Conservation (phyloP, 2,888 invertebrate species). For the Anaspis maculata region DNA sequence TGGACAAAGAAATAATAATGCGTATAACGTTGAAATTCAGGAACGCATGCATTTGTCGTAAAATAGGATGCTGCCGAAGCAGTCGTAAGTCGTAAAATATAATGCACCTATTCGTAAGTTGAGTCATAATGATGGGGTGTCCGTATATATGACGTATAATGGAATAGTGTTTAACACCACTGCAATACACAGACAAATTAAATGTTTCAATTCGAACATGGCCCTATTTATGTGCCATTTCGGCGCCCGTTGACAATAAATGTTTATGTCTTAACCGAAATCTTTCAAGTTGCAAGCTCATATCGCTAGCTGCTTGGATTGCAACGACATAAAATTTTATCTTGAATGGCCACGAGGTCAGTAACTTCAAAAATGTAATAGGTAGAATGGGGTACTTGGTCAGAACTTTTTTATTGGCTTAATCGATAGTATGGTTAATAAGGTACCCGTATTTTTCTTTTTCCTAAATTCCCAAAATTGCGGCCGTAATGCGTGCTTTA, state of each 20-base stretch:
- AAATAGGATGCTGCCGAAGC: conserved; percentile 13
- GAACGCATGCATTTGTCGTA: no score
- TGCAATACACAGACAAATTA: conserved; percentile 29
- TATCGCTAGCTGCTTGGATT: conserved; percentile 11
- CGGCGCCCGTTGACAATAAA: conserved; percentile 21
- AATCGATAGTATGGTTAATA: no score
- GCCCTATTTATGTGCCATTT: conserved; percentile 26
- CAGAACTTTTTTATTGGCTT: no score
- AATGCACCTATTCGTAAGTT: conserved; percentile 13
- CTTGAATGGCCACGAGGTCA: conserved; percentile 7
- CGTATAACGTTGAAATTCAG: no score
- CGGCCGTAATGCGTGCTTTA: no score
- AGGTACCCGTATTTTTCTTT: no score
- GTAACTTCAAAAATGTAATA: no score
- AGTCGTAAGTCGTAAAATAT: conserved; percentile 13
- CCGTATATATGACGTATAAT: no score
- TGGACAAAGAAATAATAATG: no score
- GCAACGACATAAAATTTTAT: conserved; percentile 12
- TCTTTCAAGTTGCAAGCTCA: conserved; percentile 10
- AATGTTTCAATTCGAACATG: conserved; percentile 28
- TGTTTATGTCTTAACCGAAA: conserved; percentile 18
- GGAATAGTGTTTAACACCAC: conserved; percentile 14
- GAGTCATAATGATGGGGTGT: conserved; percentile 12
- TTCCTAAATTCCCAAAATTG: no score
- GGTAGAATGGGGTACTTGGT: no score